These are phyloP conservation scores for Phacellophora camtschatica DNA, from an alignment of 30 jellyfish, hydroid and myxozoan species.

Conservation along the genomic window DNA sequence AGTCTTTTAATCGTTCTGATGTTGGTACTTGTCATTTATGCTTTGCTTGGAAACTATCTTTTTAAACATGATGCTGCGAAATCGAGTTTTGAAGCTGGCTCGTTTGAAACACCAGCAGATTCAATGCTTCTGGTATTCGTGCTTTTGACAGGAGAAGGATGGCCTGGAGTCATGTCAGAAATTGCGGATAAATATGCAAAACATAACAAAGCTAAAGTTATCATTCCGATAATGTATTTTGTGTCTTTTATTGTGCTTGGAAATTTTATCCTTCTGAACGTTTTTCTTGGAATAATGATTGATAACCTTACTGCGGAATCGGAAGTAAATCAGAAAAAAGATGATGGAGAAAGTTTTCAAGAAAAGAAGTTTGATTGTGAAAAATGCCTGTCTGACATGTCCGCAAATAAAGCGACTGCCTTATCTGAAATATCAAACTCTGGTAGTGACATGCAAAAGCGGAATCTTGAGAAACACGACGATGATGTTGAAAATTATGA, in stretches of 20 bases:
- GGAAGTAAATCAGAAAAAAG: not conserved
- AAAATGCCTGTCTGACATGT: too few relatives aligned
- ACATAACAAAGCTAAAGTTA: not conserved
- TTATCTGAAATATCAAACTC: too few relatives aligned
- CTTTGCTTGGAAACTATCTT: constrained; percentile 75
- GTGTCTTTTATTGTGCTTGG: constrained; percentile 75
- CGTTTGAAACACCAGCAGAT: constrained; percentile 39
- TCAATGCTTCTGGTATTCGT: constrained; percentile 79
- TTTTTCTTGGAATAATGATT: constrained; percentile 89
- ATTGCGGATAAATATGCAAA: not conserved
- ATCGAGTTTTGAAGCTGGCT: constrained; percentile 5
- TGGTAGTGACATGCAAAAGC: too few relatives aligned
- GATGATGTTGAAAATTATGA: not conserved
- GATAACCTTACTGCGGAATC: constrained; percentile 68
- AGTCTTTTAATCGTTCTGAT: constrained; percentile 59
- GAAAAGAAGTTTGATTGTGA: too few relatives aligned
- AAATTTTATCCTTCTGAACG: constrained; percentile 65
- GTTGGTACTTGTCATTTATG: constrained; percentile 52
- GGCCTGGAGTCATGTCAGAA: constrained; percentile 65
- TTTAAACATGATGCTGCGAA: constrained; percentile 23
- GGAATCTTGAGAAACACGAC: too few relatives aligned
- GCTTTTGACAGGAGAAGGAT: constrained; percentile 80
- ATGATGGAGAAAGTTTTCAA: not conserved
- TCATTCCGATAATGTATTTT: constrained; percentile 57
- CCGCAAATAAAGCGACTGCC: too few relatives aligned